A percentile compares a stretch with the other conserved stretches of the same genome.
These are phyloP conservation scores for Metopia argyrocephala DNA, from an alignment of 2,888 invertebrate genomes.

Conservation along the genomic window DNA sequence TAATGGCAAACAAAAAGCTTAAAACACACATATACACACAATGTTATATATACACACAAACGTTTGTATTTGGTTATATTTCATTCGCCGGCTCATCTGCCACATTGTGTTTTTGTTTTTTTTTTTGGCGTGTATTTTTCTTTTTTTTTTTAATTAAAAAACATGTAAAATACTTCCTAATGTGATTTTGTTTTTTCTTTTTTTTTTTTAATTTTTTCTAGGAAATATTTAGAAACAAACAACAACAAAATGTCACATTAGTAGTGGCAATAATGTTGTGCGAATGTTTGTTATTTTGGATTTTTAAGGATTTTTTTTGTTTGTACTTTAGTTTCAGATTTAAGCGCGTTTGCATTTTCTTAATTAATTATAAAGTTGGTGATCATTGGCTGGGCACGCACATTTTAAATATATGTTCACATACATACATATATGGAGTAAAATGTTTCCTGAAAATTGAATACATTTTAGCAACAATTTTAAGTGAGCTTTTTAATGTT, in stretches of 20 bases:
- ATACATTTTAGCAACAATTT: slow-evolving; percentile 29
- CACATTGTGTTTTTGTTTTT: slow-evolving; percentile 1
- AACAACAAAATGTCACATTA: slow-evolving; percentile 49
- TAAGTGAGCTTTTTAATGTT: background rate
- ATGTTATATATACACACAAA: too few relatives aligned
- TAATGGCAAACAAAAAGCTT: background rate
- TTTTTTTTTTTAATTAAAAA: slow-evolving; percentile 44
- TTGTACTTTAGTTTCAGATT: background rate
- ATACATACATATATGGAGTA: background rate
- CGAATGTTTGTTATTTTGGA: slow-evolving; percentile 33
- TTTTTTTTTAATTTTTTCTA: slow-evolving; percentile 18
- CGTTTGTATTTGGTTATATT: background rate
- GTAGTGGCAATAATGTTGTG: slow-evolving; percentile 40
- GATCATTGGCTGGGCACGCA: slow-evolving; percentile 56
- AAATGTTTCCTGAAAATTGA: slow-evolving; percentile 32
- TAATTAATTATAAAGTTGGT: slow-evolving; percentile 45
- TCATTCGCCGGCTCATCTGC: background rate
- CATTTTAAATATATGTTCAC: background rate
- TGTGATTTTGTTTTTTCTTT: slow-evolving; percentile 45
- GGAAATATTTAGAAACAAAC: slow-evolving; percentile 29
- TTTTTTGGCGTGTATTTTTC: slow-evolving; percentile 5
- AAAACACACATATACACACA: too few relatives aligned
- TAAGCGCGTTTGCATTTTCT: slow-evolving; percentile 37
- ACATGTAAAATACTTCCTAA: slow-evolving; percentile 58
- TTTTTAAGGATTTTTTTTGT: background rate